These are phyloP conservation scores for Struthidea cinerea DNA, from an alignment of 2,113 vertebrate genomes.

Conservation along the genomic window DNA sequence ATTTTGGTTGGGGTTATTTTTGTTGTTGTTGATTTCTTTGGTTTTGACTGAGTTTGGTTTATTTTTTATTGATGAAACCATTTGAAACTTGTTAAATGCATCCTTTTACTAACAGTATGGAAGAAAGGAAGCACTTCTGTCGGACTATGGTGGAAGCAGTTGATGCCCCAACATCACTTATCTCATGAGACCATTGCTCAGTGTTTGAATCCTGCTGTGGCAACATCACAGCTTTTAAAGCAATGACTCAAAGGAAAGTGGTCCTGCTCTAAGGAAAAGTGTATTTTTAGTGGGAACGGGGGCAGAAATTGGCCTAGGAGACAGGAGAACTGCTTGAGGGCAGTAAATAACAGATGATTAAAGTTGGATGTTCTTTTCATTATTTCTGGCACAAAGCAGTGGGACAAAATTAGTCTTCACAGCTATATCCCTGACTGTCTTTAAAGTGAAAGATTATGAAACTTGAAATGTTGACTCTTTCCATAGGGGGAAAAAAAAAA, in stretches of 20 bases:
- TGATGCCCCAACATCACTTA: not conserved
- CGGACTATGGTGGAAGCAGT: not conserved
- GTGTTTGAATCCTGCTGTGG: not conserved
- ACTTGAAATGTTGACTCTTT: not conserved
- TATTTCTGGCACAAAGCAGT: not conserved
- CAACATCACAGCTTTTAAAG: not conserved
- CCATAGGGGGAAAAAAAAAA: not conserved
- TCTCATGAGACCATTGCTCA: not conserved
- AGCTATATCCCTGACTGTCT: not conserved
- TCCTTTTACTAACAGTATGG: not conserved
- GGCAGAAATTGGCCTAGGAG: not conserved
- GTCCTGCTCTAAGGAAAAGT: not conserved
- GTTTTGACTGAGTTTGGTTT: not conserved
- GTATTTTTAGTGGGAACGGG: not conserved
- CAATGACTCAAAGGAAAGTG: not conserved
- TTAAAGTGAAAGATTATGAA: not conserved
- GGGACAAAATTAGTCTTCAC: not conserved
- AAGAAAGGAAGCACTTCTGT: not conserved
- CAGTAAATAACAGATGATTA: not conserved
- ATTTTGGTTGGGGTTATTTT: not conserved
- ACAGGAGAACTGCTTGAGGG: not conserved
- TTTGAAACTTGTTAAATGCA: not conserved
- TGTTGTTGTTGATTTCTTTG: not conserved
- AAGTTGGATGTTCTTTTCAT: not conserved
- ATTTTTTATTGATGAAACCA: not conserved